A percentile compares a stretch with the other conserved stretches of the same genome.
Conservation (phyloP, 1,140 invertebrate genomes). For the Bombus confusus region DNA sequence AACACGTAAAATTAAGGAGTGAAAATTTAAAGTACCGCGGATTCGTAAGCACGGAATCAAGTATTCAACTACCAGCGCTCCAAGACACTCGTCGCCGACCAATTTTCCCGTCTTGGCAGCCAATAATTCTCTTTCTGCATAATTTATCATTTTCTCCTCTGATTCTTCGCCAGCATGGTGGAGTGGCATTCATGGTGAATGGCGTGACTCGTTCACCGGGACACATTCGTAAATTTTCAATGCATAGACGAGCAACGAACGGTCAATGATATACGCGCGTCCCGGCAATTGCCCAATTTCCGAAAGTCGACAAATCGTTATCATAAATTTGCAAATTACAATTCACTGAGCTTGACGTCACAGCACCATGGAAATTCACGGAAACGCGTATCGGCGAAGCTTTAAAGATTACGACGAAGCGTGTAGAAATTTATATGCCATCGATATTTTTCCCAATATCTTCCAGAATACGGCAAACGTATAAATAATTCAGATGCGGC, state of each 20-base stretch:
- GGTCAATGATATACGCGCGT: constrained; percentile 15
- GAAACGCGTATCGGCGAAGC: too few relatives aligned
- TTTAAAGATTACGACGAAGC: not conserved
- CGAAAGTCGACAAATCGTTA: constrained; percentile 20
- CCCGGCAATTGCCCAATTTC: not conserved
- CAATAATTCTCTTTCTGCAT: constrained; percentile 59
- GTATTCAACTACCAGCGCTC: not conserved
- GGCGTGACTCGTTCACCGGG: constrained; percentile 31
- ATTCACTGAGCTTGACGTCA: not conserved
- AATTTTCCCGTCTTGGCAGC: constrained; percentile 37
- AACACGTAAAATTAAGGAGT: not conserved
- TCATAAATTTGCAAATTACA: constrained; percentile 39
- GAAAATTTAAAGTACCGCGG: not conserved
- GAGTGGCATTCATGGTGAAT: constrained; percentile 8
- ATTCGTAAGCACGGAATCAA: not conserved
- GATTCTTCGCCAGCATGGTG: not conserved
- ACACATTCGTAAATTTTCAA: constrained; percentile 49
- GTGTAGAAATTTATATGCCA: not conserved
- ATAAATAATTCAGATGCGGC: not conserved
- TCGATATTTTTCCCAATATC: not conserved
- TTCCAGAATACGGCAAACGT: not conserved
- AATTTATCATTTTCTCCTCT: constrained; percentile 43
- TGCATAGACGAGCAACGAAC: constrained; percentile 7
- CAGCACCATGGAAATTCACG: not conserved
- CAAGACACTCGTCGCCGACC: constrained; percentile 26